Evolutionary conservation across 2,888 invertebrate species (phyloP), one percentile per base, ranked within the genome.

Genomic region (Euplexia lucipara): DNA sequence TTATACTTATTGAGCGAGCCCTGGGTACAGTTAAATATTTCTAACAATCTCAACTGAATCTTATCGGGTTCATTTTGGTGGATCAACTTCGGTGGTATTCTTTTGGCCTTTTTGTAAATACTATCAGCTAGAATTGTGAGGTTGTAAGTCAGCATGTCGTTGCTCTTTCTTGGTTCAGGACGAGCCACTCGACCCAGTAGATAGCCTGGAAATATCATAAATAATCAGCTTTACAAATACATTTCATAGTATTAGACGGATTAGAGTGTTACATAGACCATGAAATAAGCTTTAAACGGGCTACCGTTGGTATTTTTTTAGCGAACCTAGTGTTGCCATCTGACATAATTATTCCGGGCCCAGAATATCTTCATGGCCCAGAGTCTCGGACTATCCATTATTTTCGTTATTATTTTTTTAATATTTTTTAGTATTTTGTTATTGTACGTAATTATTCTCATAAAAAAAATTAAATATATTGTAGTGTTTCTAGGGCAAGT

Each of bases 121-220:
- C 63, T 85, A 57, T 93, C 94, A 0, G 91, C 89, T 9, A 88
- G 74, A 1, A 85, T 60, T 1, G 92, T 91, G 32, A 95, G 79
- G 71, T 93, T 93, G 67, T 86, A 84, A 1, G 92, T 87, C 9
- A 92, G 76, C 14, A 93, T 79, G 41, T 91, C 92, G 64, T 87
- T 88, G 59, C 60, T 83, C 30, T 88, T 87, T 39, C 86, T 88
- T 42, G 88, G 81, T 54, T 91, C 91, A 30, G 78, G 86, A 7
- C 88, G 90, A 7, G 92, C 87, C 88, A 90, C 90, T 8, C 91
- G 88, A 0, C 93, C 94, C 39, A 94, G 75, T 37, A 94, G 77
- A 75, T 93, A 94, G 45, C 94, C 94, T 94, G 91, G 32, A 92
- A 90, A 70, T 64, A 64, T 41, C 35, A 57, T 51, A 18, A 20